These are phyloP conservation scores for Meiosimyza platycephala DNA, from an alignment of 2,888 invertebrate genomes.

Conservation along the genomic window DNA sequence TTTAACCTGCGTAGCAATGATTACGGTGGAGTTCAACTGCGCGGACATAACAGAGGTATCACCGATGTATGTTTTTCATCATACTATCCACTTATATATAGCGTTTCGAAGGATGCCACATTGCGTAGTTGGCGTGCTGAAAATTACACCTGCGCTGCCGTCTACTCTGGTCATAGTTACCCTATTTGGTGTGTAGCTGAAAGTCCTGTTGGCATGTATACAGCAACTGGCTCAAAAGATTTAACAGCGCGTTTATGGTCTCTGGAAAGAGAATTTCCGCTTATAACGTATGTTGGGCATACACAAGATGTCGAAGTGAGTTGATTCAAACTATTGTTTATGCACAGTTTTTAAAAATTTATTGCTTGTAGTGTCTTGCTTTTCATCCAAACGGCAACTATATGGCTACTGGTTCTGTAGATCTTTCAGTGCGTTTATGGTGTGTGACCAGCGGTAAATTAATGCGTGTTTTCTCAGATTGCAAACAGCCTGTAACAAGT, in stretches of 20 bases:
- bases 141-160: conserved; percentile 74
- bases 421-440: conserved; percentile 90
- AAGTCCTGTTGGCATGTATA: conserved; percentile 78
- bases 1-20: conserved; percentile 50
- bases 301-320: conserved; percentile 87
- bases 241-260: conserved; percentile 88
- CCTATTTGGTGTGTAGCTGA: conserved; percentile 90
- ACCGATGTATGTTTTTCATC: conserved; percentile 71
- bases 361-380: conserved; percentile 66
- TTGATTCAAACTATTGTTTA: conserved; percentile 39
- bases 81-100: conserved; percentile 74
- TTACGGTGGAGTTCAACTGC: conserved; percentile 71
- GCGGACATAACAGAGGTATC: conserved; percentile 82
- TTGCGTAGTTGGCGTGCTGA: conserved; percentile 81
- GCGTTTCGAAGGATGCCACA: conserved; percentile 79
- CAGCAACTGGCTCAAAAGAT: conserved; percentile 91
- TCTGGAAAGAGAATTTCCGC: conserved; percentile 80
- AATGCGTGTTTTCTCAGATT: conserved; percentile 83
- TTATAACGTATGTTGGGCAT: conserved; percentile 90
- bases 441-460: conserved; percentile 84
- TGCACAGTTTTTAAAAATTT: background rate
- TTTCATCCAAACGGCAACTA: conserved; percentile 95
- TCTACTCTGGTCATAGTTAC: conserved; percentile 82
- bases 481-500: conserved; percentile 79
- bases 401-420: conserved; percentile 90